Conservation (phyloP, 2,888 invertebrate species). For the Apoda limacodes region DNA sequence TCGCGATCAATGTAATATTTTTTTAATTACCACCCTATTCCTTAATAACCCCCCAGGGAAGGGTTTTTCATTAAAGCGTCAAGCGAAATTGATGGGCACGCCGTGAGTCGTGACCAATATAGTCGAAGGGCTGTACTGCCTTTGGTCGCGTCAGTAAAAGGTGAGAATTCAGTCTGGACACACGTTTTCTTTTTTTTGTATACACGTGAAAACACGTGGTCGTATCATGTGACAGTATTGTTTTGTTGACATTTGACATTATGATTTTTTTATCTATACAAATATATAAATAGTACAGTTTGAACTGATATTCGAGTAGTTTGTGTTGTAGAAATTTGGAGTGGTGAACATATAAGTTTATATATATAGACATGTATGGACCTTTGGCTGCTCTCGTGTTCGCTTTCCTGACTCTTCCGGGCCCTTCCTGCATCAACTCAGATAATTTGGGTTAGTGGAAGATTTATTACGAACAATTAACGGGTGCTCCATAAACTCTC, state of each 20-base stretch:
- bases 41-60: constrained; percentile 54
- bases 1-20: constrained; percentile 11
- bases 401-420: constrained; percentile 41
- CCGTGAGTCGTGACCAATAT: constrained; percentile 56
- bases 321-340: too few relatives aligned
- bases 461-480: constrained; percentile 44
- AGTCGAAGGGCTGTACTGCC: constrained; percentile 53
- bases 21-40: constrained; percentile 50
- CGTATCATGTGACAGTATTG: constrained; percentile 3
- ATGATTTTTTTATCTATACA: too few relatives aligned
- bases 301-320: too few relatives aligned
- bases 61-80: constrained; percentile 63
- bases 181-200: constrained; percentile 32
- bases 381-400: constrained; percentile 21
- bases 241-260: too few relatives aligned
- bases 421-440: constrained; percentile 51
- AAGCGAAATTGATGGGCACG: constrained; percentile 61
- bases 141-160: constrained; percentile 53
- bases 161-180: constrained; percentile 57
- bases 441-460: constrained; percentile 49
- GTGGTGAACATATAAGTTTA: too few relatives aligned
- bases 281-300: too few relatives aligned
- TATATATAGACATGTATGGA: too few relatives aligned
- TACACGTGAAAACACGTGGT: too few relatives aligned
- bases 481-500: constrained; percentile 27